Percentiles rank a stretch among this genome's conserved stretches.
Evolutionary conservation across 1,140 invertebrate species (phyloP).

Genomic region (Caenorhabditis latens): DNA sequence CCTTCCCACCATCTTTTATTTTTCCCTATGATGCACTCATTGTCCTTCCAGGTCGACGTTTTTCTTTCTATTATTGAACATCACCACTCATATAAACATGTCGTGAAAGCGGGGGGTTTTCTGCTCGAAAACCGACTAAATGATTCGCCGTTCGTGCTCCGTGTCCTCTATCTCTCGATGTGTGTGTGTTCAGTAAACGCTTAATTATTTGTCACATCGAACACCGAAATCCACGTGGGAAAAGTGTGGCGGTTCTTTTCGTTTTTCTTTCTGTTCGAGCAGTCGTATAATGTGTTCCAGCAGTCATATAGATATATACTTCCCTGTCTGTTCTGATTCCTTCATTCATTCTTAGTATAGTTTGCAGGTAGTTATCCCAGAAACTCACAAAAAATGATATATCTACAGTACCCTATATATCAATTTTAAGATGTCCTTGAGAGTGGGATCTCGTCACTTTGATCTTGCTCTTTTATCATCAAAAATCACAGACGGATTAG

Average conservation of each 20-base stretch:
- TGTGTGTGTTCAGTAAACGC: background rate
- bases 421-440: background rate
- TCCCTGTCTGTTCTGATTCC: background rate
- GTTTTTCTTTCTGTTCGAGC: background rate
- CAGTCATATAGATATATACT: background rate
- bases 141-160: background rate
- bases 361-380: background rate
- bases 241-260: background rate
- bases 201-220: conserved; percentile 7
- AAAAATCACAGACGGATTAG: conserved; percentile 26
- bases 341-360: background rate
- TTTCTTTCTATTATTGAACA: background rate
- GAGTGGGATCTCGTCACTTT: background rate
- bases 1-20: background rate
- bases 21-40: background rate
- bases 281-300: background rate
- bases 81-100: no score
- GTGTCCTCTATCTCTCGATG: background rate
- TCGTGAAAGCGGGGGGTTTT: background rate
- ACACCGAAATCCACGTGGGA: conserved; percentile 14
- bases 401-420: background rate
- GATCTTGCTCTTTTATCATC: background rate
- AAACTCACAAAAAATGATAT: background rate
- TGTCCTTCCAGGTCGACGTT: background rate
- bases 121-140: background rate